Evolutionary conservation across 2,888 invertebrate species (phyloP).

Genomic region (Terebella lapidaria): DNA sequence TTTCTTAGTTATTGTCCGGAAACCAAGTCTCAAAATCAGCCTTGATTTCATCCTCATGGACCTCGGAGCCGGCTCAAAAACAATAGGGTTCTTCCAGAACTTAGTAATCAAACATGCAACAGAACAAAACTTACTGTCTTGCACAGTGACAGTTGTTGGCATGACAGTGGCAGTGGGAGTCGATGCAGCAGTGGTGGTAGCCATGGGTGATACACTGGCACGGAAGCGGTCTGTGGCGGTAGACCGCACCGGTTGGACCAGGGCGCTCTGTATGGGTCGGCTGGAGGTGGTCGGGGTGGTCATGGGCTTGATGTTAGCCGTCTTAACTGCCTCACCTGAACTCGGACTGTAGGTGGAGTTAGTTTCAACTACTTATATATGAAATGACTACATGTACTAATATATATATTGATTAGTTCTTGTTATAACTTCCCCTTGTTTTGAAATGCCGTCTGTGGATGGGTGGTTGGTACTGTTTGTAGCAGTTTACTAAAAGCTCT

Average conservation of each 20-base stretch:
- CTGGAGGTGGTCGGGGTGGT: constrained; percentile 61
- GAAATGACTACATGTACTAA: too few relatives aligned
- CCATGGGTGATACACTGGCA: constrained; percentile 89
- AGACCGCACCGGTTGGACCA: constrained; percentile 32
- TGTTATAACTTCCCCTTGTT: too few relatives aligned
- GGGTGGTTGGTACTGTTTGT: too few relatives aligned
- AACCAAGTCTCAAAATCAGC: too few relatives aligned
- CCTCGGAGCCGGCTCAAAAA: too few relatives aligned
- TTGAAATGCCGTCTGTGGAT: too few relatives aligned
- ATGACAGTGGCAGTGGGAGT: constrained; percentile 50
- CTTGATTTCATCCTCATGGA: too few relatives aligned
- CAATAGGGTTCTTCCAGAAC: too few relatives aligned
- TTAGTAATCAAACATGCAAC: too few relatives aligned
- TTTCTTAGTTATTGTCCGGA: too few relatives aligned
- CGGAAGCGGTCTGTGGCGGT: constrained; percentile 61
- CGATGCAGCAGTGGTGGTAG: constrained; percentile 42
- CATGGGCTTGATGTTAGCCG: constrained; percentile 92
- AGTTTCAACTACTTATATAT: background rate
- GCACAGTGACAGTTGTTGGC: constrained; percentile 35
- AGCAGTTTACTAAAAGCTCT: too few relatives aligned
- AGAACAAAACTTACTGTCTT: constrained; percentile 29
- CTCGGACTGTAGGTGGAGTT: constrained; percentile 1
- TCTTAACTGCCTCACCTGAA: constrained; percentile 46
- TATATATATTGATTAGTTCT: too few relatives aligned
- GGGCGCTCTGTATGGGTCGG: constrained; percentile 29